Evolutionary conservation across 1,140 invertebrate species (phyloP).

Genomic region (Alviniconcha marisindica): DNA sequence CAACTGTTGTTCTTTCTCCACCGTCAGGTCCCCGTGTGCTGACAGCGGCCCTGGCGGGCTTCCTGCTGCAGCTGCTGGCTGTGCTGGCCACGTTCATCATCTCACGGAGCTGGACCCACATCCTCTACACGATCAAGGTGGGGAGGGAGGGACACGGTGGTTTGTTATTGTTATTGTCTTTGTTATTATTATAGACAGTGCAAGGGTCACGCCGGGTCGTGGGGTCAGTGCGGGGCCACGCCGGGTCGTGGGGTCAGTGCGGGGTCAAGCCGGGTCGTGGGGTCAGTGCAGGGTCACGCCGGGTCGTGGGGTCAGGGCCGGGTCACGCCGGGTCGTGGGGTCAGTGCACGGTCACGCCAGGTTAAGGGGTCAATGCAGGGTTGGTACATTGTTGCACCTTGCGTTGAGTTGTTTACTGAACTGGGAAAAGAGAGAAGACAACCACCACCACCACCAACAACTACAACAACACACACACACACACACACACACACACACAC

Average conservation of each 20-base stretch:
- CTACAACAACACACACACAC: background rate
- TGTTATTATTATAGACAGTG: no score
- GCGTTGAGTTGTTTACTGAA: background rate
- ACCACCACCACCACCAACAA: background rate
- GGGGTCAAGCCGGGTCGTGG: no score
- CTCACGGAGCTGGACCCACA: background rate
- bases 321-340: no score
- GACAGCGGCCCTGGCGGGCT: no score
- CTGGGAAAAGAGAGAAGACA: background rate
- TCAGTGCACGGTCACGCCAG: background rate
- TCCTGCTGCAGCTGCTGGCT: background rate
- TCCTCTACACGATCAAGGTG: no score
- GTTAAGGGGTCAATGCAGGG: background rate
- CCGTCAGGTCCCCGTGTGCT: no score
- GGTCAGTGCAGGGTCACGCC: background rate
- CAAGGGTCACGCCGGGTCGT: no score
- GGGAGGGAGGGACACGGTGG: no score
- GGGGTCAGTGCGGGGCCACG: background rate
- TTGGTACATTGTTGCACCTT: background rate
- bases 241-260: background rate
- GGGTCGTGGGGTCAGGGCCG: background rate
- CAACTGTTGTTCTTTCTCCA: no score
- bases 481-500: slow-evolving; percentile 8
- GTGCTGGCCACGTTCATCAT: background rate
- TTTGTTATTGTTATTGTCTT: no score